Evolutionary conservation across 1,140 invertebrate species (phyloP).

Genomic region (Periplaneta americana): DNA sequence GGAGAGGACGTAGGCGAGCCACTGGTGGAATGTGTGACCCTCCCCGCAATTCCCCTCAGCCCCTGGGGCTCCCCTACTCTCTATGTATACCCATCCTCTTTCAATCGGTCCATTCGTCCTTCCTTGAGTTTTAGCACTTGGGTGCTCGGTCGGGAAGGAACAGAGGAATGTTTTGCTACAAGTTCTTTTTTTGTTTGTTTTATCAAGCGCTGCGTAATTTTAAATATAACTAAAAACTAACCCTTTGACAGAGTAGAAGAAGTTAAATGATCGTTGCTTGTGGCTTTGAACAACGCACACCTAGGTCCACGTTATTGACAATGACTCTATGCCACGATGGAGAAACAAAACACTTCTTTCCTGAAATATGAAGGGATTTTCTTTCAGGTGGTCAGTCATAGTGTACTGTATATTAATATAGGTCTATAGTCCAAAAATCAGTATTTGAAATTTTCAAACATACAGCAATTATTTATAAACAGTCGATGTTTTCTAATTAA

Average conservation of each 20-base stretch:
- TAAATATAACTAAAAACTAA: not conserved
- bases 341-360: no score
- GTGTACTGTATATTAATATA: no score
- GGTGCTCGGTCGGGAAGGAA: not conserved
- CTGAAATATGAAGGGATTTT: no score
- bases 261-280: no score
- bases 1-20: not conserved
- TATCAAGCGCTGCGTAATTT: not conserved
- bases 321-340: no score
- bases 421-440: no score
- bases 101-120: not conserved
- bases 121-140: not conserved
- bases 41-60: not conserved
- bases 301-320: no score
- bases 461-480: no score
- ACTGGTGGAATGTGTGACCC: slow-evolving; percentile 12
- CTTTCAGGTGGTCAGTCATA: no score
- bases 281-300: no score
- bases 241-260: not conserved
- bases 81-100: not conserved
- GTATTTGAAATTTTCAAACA: no score
- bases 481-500: no score
- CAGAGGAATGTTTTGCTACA: not conserved
- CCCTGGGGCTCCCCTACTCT: not conserved
- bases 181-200: not conserved